Evolutionary conservation across 92 coral and sea anemone genomes (phyloP).

Genomic region (Epizoanthus ramosus): DNA sequence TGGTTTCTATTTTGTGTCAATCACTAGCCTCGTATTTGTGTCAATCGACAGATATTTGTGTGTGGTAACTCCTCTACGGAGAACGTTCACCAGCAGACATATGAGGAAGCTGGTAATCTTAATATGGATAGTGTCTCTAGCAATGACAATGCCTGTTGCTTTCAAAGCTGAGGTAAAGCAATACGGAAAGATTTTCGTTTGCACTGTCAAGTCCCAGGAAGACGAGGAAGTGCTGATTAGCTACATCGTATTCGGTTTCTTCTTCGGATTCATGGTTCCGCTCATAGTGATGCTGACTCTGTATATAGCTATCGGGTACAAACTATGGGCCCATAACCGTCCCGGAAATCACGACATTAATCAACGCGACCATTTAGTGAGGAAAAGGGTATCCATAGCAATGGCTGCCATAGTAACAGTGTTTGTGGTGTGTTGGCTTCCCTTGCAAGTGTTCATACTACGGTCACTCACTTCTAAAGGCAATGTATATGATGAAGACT

Average conservation of each 20-base stretch:
- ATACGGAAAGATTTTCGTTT: conserved; percentile 1
- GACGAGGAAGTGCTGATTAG: conserved; percentile 18
- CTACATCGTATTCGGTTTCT: conserved; percentile 23
- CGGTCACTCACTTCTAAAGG: not conserved
- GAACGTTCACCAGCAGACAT: conserved; percentile 5
- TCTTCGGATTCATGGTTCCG: conserved; percentile 27
- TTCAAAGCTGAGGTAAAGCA: conserved; percentile 14
- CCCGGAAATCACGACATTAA: not conserved
- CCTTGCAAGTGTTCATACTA: not conserved
- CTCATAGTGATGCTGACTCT: not conserved
- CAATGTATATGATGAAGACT: not conserved
- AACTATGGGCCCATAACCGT: not conserved
- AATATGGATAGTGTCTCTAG: conserved; percentile 1
- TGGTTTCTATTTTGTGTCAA: conserved; percentile 13
- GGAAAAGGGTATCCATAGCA: conserved; percentile 24
- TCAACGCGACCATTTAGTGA: not conserved
- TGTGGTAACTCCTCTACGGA: not conserved
- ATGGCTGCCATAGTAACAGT: conserved; percentile 22
- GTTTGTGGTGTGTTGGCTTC: conserved; percentile 21
- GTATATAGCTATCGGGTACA: not conserved
- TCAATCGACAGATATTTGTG: conserved; percentile 15
- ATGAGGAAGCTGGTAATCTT: not conserved
- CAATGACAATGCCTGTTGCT: conserved; percentile 27
- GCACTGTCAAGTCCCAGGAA: conserved; percentile 3
- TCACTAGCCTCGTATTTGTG: conserved; percentile 4